phyloP scores from a whole-genome alignment of 2,113 vertebrate genomes.

The Tretioscincus oriximinensis region DNA sequence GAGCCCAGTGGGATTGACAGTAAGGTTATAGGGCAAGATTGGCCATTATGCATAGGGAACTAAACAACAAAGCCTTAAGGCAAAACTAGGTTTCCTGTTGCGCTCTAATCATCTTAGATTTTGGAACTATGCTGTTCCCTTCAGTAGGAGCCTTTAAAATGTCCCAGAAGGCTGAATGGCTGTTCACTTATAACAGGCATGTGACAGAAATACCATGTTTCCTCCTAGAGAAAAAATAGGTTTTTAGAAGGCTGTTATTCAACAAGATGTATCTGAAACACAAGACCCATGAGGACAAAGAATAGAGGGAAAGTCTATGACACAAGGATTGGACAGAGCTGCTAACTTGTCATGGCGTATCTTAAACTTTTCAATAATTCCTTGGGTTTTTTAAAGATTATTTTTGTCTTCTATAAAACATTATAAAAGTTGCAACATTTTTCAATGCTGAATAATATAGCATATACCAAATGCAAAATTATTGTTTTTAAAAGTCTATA shows the following conservation, averaged over 20 bases:
- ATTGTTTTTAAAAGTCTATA: neutral
- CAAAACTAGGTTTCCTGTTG: neutral
- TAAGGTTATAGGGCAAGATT: constrained; percentile 1
- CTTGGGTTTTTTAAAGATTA: neutral
- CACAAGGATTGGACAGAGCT: neutral
- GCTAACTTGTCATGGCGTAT: neutral
- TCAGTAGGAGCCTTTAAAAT: neutral
- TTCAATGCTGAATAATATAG: neutral
- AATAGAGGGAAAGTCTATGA: neutral
- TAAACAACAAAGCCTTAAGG: neutral
- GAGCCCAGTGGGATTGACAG: neutral
- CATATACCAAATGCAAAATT: neutral
- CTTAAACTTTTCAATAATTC: neutral
- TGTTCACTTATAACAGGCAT: constrained; percentile 1
- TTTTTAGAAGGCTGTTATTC: neutral
- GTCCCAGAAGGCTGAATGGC: neutral
- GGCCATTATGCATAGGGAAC: neutral
- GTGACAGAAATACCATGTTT: constrained; percentile 9
- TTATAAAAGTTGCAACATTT: neutral
- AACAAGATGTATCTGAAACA: neutral
- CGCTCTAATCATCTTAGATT: neutral
- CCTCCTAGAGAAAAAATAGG: neutral
- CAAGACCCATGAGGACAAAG: neutral
- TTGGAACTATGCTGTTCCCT: neutral
- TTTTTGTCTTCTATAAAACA: neutral